Conservation (phyloP, 2,113 vertebrate genomes). For the Strix aluco region DNA sequence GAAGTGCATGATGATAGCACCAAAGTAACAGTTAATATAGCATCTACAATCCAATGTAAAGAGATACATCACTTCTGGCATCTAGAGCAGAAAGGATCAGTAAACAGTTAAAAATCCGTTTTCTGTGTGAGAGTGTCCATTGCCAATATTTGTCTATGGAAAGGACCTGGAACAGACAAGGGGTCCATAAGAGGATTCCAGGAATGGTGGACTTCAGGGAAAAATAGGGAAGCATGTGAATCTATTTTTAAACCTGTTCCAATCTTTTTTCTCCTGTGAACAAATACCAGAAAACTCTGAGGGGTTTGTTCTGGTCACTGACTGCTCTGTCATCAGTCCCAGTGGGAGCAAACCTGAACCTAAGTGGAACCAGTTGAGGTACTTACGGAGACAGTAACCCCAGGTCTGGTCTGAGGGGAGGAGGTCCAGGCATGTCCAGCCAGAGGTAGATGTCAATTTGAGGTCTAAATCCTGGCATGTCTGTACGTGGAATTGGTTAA, state of each 20-base stretch:
- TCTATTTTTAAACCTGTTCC: background rate
- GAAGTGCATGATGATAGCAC: background rate
- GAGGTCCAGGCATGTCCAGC: background rate
- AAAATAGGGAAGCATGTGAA: background rate
- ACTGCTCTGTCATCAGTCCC: background rate
- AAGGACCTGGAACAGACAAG: background rate
- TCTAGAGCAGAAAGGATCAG: background rate
- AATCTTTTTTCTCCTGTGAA: background rate
- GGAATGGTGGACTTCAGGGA: background rate
- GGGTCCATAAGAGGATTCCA: background rate
- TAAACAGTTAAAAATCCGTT: background rate
- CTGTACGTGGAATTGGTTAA: background rate
- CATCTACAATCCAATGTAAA: background rate
- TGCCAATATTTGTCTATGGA: background rate
- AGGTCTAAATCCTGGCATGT: background rate
- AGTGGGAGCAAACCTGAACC: background rate
- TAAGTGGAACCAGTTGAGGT: background rate
- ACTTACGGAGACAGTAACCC: background rate
- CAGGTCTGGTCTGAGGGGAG: background rate
- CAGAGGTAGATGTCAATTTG: background rate
- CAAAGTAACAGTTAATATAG: background rate
- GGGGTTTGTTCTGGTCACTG: background rate
- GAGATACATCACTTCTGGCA: background rate
- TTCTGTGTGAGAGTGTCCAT: background rate
- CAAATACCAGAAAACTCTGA: background rate